Conservation (phyloP, 2,797 vertebrate species). For the Rallus crepitans region DNA sequence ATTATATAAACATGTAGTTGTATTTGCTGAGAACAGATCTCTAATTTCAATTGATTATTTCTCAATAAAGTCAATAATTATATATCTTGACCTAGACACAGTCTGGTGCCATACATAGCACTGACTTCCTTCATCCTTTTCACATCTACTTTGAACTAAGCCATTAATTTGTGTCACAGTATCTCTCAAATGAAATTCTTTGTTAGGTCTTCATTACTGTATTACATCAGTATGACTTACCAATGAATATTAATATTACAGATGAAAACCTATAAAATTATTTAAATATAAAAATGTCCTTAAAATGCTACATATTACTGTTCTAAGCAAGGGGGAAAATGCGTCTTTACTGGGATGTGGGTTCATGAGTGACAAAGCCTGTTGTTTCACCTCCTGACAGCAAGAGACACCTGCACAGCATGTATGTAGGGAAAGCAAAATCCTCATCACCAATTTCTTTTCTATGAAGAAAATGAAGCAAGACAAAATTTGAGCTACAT, state of each 20-base stretch:
- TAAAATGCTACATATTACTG: neutral
- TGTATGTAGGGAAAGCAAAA: neutral
- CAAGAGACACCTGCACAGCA: neutral
- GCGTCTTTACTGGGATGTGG: neutral
- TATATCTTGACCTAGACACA: neutral
- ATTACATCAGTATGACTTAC: neutral
- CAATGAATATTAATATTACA: neutral
- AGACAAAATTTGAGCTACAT: neutral
- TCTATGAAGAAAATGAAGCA: neutral
- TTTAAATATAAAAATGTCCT: neutral
- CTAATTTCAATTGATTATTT: neutral
- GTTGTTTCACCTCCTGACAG: neutral
- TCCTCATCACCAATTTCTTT: neutral
- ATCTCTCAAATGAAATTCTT: neutral
- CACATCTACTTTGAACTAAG: neutral
- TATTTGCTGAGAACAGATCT: neutral
- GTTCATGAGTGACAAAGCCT: neutral
- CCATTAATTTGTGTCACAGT: neutral
- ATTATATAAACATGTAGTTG: rapidly evolving
- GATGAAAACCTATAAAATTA: neutral
- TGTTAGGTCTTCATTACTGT: neutral
- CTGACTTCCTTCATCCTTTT: neutral
- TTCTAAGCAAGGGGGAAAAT: neutral
- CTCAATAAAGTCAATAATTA: neutral
- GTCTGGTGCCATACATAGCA: neutral